Percentiles rank a stretch among this genome's conserved stretches.
phyloP scores from a whole-genome alignment of 2,888 invertebrate genomes.

The Cephonodes hylas region DNA sequence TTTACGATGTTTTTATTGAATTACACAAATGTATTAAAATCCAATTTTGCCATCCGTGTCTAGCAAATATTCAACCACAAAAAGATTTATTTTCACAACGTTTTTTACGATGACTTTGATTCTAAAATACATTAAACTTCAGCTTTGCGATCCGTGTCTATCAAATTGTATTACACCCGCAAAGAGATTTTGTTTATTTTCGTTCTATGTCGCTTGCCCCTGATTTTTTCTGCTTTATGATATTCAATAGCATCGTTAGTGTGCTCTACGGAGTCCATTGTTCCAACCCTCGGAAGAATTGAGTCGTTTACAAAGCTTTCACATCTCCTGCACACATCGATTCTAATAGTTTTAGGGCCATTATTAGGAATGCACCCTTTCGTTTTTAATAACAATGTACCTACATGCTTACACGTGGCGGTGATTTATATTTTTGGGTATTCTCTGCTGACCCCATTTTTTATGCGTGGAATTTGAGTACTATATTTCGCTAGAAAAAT shows the following conservation, averaged over 20 bases:
- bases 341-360: neutral
- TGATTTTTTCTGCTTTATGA: neutral
- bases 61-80: too few species aligned
- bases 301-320: neutral
- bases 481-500: too few species aligned
- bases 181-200: neutral
- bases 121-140: too few species aligned
- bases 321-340: neutral
- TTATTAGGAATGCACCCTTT: slow-evolving; percentile 1
- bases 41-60: too few species aligned
- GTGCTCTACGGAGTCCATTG: neutral
- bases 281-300: neutral
- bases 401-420: neutral
- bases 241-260: slow-evolving; percentile 4
- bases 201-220: neutral
- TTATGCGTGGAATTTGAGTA: too few species aligned
- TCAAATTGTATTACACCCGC: neutral
- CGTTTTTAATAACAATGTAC: neutral
- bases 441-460: neutral
- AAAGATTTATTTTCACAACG: too few species aligned
- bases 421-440: neutral
- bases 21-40: too few species aligned
- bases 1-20: too few species aligned
- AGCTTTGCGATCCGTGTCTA: too few species aligned
- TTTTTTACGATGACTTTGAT: too few species aligned